Conservation (phyloP, 1,140 invertebrate genomes). For the Leptestheria dahalacensis region DNA sequence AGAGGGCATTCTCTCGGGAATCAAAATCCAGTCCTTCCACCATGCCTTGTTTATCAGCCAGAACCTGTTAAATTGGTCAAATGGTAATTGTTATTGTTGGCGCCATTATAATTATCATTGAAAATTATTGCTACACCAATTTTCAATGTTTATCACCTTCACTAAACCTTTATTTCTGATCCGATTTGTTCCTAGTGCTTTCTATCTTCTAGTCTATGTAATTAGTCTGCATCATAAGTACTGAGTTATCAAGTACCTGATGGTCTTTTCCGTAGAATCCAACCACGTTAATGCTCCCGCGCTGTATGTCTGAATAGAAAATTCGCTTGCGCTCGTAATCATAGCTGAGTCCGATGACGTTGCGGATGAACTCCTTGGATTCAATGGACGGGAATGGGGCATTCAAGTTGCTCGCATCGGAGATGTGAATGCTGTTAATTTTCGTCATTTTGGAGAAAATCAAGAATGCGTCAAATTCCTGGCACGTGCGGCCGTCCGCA, state of each 20-base stretch:
- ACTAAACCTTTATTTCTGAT: too few species aligned
- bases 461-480: conserved; percentile 53
- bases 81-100: too few species aligned
- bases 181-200: too few species aligned
- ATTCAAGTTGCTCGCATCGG: conserved; percentile 50
- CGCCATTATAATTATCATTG: too few species aligned
- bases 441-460: conserved; percentile 55
- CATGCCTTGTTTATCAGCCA: conserved; percentile 43
- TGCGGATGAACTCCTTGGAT: conserved; percentile 51
- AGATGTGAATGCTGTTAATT: conserved; percentile 59
- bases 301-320: conserved; percentile 77
- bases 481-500: conserved; percentile 42
- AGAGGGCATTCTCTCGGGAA: conserved; percentile 43
- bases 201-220: too few species aligned
- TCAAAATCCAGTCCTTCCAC: conserved; percentile 73
- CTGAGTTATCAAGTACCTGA: conserved; percentile 43
- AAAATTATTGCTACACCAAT: too few species aligned
- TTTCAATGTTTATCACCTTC: too few species aligned
- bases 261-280: conserved; percentile 63
- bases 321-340: conserved; percentile 51
- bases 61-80: neutral
- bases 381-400: conserved; percentile 57
- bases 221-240: too few species aligned
- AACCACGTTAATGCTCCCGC: conserved; percentile 65
- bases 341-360: conserved; percentile 68